Percentiles rank a stretch among this genome's conserved stretches.
Evolutionary conservation across 2,113 vertebrate species (phyloP).

Genomic region (Gambusia affinis): DNA sequence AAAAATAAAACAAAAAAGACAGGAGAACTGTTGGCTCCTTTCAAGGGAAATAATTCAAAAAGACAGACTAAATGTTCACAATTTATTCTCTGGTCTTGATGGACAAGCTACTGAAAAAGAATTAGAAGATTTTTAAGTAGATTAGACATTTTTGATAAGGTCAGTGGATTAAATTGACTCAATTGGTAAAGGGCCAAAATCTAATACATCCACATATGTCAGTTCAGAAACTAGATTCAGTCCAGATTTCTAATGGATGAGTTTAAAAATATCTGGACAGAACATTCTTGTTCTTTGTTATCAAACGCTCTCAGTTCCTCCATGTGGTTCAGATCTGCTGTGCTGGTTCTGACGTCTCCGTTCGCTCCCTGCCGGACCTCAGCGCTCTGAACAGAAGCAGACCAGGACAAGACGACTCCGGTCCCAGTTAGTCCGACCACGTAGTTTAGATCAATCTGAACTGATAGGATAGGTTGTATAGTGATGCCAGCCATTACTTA

Average conservation of each 20-base stretch:
- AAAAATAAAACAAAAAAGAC: neutral
- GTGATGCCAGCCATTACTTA: no score
- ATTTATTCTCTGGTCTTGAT: no score
- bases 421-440: neutral
- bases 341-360: conserved; percentile 40
- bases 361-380: conserved; percentile 38
- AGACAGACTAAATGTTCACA: neutral
- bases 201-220: neutral
- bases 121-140: neutral
- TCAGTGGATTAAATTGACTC: neutral
- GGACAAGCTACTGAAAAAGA: neutral
- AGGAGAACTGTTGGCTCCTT: neutral
- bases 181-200: neutral
- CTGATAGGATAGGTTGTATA: no score
- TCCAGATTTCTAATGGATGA: neutral
- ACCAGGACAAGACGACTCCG: neutral
- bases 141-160: no score
- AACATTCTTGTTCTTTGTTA: conserved; percentile 24
- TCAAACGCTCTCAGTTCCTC: conserved; percentile 20
- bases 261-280: neutral
- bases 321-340: conserved; percentile 58
- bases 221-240: neutral
- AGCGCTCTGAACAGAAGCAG: conserved; percentile 45
- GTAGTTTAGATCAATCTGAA: no score
- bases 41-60: neutral